A percentile compares a stretch with the other conserved stretches of the same genome.
phyloP scores from a whole-genome alignment of 2,113 vertebrate species.

The Astur gentilis region DNA sequence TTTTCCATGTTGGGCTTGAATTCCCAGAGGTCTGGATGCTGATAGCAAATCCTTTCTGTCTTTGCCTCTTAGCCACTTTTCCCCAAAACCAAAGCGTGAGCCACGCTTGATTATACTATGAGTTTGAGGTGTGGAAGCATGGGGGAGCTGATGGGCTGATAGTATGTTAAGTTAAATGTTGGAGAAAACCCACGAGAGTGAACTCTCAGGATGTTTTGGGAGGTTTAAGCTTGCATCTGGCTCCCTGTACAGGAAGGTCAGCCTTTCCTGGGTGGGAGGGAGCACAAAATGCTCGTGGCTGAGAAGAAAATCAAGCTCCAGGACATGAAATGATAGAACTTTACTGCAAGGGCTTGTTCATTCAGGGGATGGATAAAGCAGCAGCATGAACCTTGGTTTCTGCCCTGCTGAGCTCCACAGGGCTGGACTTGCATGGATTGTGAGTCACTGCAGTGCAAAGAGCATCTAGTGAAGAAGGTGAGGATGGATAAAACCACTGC shows the following conservation, averaged over 20 bases:
- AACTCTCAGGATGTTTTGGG: neutral
- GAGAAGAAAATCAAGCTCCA: neutral
- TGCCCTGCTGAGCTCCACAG: neutral
- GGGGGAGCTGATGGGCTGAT: neutral
- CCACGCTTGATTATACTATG: neutral
- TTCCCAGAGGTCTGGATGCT: neutral
- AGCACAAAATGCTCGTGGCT: neutral
- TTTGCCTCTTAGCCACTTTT: neutral
- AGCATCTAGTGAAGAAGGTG: neutral
- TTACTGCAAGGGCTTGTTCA: neutral
- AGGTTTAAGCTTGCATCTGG: neutral
- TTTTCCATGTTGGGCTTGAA: neutral
- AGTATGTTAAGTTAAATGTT: neutral
- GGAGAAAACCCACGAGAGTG: neutral
- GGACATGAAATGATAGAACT: neutral
- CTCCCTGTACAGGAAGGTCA: neutral
- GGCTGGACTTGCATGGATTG: accelerated
- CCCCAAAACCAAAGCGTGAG: neutral
- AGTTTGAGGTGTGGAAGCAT: neutral
- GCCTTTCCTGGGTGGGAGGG: neutral
- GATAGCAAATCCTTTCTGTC: neutral
- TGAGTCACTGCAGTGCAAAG: neutral
- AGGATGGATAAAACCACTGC: neutral
- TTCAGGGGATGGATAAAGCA: neutral
- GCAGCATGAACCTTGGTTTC: neutral